Evolutionary conservation across 2,888 invertebrate genomes (phyloP).

Genomic region (Hybos culiciformis): DNA sequence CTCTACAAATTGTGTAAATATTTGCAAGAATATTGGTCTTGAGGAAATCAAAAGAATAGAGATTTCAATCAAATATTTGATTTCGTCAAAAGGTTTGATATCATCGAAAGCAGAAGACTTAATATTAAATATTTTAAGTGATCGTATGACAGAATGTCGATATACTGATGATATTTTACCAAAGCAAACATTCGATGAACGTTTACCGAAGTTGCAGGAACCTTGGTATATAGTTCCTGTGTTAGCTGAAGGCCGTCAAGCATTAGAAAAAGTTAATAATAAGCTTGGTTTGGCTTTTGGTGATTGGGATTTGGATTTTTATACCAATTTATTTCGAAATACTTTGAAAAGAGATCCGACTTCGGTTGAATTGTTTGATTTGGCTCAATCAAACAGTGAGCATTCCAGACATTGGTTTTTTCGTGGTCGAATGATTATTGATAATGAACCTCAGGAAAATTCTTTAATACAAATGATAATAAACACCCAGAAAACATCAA

Average conservation of each 20-base stretch:
- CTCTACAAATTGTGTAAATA: constrained; percentile 92
- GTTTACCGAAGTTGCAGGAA: constrained; percentile 50
- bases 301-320: constrained; percentile 82
- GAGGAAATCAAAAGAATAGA: constrained; percentile 66
- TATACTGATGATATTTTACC: constrained; percentile 56
- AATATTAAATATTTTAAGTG: constrained; percentile 56
- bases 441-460: constrained; percentile 60
- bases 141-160: constrained; percentile 86
- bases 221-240: constrained; percentile 75
- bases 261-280: constrained; percentile 66
- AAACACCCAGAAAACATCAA: constrained; percentile 71
- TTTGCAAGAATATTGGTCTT: constrained; percentile 74
- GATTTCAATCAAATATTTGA: constrained; percentile 61
- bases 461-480: constrained; percentile 89
- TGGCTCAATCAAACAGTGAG: constrained; percentile 96
- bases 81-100: constrained; percentile 41
- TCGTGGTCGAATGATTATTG: constrained; percentile 75
- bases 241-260: constrained; percentile 57
- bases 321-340: constrained; percentile 70
- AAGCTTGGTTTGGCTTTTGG: constrained; percentile 83
- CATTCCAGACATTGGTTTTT: constrained; percentile 99
- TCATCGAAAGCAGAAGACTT: constrained; percentile 3
- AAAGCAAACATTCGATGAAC: constrained; percentile 51
- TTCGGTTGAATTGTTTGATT: constrained; percentile 93
- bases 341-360: constrained; percentile 84